These are phyloP conservation scores for Pituophis catenifer DNA, from an alignment of 2,113 vertebrate species.

Conservation along the genomic window DNA sequence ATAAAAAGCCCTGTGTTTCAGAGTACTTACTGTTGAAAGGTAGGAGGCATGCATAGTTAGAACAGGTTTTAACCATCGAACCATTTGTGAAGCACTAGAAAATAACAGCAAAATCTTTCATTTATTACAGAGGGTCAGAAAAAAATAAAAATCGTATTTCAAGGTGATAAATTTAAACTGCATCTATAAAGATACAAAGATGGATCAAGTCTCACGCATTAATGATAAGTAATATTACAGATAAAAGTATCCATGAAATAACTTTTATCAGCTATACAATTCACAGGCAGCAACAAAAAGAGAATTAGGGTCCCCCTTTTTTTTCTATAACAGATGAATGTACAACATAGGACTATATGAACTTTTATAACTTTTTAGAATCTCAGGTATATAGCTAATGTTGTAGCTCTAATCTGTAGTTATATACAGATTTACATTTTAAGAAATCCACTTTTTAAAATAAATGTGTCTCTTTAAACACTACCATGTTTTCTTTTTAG, in stretches of 20 bases:
- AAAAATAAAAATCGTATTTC: not conserved
- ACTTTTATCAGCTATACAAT: not conserved
- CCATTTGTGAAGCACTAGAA: slow-evolving; percentile 85
- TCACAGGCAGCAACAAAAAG: not conserved
- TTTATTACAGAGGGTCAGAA: not conserved
- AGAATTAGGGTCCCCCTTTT: not conserved
- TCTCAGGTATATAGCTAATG: not conserved
- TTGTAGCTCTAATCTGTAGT: not conserved
- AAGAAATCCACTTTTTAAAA: not conserved
- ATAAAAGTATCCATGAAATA: not conserved
- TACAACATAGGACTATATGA: not conserved
- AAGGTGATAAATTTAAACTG: not conserved
- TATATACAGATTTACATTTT: not conserved
- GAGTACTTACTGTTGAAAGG: slow-evolving; percentile 87
- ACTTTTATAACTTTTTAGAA: not conserved
- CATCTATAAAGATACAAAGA: not conserved
- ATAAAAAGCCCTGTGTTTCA: not conserved
- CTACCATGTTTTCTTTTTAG: not conserved
- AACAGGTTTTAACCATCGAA: slow-evolving; percentile 91
- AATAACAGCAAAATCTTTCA: slow-evolving; percentile 7
- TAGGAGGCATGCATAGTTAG: slow-evolving; percentile 92
- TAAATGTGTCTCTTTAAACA: not conserved
- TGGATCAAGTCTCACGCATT: not conserved
- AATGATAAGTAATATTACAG: not conserved
- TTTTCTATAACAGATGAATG: not conserved